Conservation (phyloP, 2,888 invertebrate species). For the Drosophila maculinotata region DNA sequence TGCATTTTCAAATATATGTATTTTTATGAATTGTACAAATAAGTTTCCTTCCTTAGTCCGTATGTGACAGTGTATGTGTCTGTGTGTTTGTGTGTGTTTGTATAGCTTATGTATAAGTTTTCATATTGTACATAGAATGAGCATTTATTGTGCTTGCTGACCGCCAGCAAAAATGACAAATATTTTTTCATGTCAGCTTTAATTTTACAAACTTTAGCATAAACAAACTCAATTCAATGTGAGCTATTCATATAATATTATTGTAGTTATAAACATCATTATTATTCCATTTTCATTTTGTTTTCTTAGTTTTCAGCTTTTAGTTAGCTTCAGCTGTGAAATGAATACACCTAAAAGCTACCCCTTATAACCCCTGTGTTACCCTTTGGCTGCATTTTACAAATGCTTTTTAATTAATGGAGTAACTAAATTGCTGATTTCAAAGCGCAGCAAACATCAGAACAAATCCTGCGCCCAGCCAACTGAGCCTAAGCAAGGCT, state of each 20-base stretch:
- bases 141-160: slow-evolving; percentile 54
- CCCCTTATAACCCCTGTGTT: slow-evolving; percentile 40
- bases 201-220: slow-evolving; percentile 13
- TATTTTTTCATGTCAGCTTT: slow-evolving; percentile 15
- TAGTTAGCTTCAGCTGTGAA: slow-evolving; percentile 32
- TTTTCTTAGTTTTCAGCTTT: slow-evolving; percentile 12
- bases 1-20: slow-evolving; percentile 2
- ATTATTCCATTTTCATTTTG: slow-evolving; percentile 7
- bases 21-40: slow-evolving; percentile 32
- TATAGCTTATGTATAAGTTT: slow-evolving; percentile 37
- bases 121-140: slow-evolving; percentile 68
- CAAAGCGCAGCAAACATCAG: slow-evolving; percentile 54
- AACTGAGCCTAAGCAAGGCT: slow-evolving; percentile 44
- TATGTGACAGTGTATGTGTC: slow-evolving; percentile 1
- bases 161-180: slow-evolving; percentile 33
- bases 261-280: slow-evolving; percentile 39
- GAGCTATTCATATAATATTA: slow-evolving; percentile 29
- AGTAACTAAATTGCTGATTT: slow-evolving; percentile 57
- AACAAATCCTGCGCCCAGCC: slow-evolving; percentile 41
- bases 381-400: slow-evolving; percentile 77
- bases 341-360: slow-evolving; percentile 40
- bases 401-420: slow-evolving; percentile 57
- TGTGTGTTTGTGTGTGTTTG: slow-evolving; percentile 20
- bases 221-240: slow-evolving; percentile 32
- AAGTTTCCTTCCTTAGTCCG: slow-evolving; percentile 6